Percentiles rank a stretch among this genome's conserved stretches.
Conservation (phyloP, 2,113 vertebrate genomes). For the Ophiodon elongatus region DNA sequence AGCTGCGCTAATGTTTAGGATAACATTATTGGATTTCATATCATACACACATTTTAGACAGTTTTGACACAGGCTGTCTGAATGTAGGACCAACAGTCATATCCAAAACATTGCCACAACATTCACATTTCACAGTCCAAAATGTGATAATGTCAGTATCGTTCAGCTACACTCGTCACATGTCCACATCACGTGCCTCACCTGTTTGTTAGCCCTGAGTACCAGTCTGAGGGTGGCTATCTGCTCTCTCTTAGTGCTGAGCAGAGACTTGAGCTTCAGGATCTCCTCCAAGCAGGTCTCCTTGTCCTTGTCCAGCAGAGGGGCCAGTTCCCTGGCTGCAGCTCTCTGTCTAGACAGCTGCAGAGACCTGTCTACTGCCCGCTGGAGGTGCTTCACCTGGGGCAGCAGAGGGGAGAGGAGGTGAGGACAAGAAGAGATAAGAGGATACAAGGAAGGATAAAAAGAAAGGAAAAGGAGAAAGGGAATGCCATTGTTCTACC, state of each 20-base stretch:
- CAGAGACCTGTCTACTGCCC: conserved; percentile 93
- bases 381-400: conserved; percentile 94
- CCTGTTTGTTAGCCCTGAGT: conserved; percentile 98
- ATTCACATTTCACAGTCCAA: no score
- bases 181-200: conserved; percentile 60
- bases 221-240: conserved; percentile 95
- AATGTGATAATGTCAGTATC: not conserved
- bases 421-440: not conserved
- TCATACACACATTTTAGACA: not conserved
- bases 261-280: conserved; percentile 94
- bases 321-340: conserved; percentile 91
- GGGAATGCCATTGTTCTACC: conserved; percentile 84
- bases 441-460: not conserved
- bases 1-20: not conserved
- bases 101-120: no score
- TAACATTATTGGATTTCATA: not conserved
- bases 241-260: conserved; percentile 98
- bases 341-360: conserved; percentile 94
- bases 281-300: conserved; percentile 97
- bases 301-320: conserved; percentile 96
- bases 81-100: no score
- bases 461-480: not conserved
- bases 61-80: not conserved
- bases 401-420: not conserved
- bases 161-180: not conserved